phyloP scores from a whole-genome alignment of 1,140 invertebrate species.

The Daktulosphaira vitifoliae region DNA sequence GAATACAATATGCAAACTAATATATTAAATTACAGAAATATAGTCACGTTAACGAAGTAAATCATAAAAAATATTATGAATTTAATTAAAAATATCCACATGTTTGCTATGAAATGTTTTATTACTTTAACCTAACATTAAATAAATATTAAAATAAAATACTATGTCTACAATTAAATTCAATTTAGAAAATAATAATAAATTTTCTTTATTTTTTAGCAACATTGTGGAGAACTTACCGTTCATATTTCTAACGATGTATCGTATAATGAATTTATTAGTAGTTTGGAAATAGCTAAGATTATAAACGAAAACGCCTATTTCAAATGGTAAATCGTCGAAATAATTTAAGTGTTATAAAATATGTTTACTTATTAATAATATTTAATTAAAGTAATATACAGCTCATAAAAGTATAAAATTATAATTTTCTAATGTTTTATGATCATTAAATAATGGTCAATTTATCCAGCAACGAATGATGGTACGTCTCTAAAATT shows the following conservation, averaged over 20 bases:
- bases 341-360: not conserved
- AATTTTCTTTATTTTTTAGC: no score
- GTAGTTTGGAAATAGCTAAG: conserved; percentile 16
- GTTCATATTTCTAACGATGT: conserved; percentile 10
- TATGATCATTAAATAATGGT: no score
- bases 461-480: conserved; percentile 11
- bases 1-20: no score
- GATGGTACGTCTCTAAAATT: conserved; percentile 38
- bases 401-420: no score
- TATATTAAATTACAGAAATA: no score
- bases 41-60: no score
- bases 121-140: not conserved
- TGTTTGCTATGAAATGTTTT: not conserved
- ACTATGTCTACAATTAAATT: no score
- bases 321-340: conserved; percentile 26
- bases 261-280: conserved; percentile 22
- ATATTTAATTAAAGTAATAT: no score
- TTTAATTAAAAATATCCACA: not conserved
- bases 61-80: not conserved
- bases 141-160: not conserved
- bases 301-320: conserved; percentile 31
- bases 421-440: no score
- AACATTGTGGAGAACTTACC: conserved; percentile 10
- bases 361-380: no score
- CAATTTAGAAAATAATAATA: no score